These are phyloP conservation scores for Microchrysa polita DNA, from an alignment of 2,888 invertebrate species.

Conservation along the genomic window DNA sequence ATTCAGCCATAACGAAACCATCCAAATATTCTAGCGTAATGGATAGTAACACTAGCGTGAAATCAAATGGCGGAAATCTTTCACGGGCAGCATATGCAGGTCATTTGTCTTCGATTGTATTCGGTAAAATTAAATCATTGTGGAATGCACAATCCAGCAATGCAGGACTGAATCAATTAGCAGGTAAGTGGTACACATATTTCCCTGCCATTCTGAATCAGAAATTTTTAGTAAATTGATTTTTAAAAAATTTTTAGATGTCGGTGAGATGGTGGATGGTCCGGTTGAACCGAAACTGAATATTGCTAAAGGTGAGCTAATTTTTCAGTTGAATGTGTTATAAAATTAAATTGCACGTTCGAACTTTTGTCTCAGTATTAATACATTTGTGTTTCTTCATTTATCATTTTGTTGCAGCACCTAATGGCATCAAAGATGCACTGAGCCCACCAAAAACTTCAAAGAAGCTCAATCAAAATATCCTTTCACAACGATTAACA, in stretches of 20 bases:
- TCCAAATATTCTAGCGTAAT: not conserved
- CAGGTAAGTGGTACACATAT: conserved; percentile 69
- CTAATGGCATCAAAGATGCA: not conserved
- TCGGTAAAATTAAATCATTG: conserved; percentile 88
- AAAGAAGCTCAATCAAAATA: conserved; percentile 8
- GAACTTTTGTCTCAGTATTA: too few species aligned
- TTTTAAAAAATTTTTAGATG: conserved; percentile 16
- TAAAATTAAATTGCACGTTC: too few species aligned
- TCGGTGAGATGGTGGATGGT: not conserved
- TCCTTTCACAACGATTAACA: conserved; percentile 2
- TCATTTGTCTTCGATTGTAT: conserved; percentile 69
- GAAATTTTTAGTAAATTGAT: not conserved
- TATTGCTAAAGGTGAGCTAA: not conserved
- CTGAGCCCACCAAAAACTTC: not conserved
- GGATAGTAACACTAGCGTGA: conserved; percentile 45
- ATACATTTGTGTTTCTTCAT: too few species aligned
- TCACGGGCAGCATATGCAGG: conserved; percentile 63
- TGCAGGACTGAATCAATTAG: conserved; percentile 82
- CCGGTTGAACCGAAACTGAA: not conserved
- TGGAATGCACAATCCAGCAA: conserved; percentile 83
- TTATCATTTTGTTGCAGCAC: too few species aligned
- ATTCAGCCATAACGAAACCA: conserved; percentile 58
- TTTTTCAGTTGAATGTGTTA: too few species aligned
- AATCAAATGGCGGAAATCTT: conserved; percentile 61
- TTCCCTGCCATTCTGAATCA: not conserved